Conservation (phyloP, 2,888 invertebrate genomes). For the Cynaeus angustus region DNA sequence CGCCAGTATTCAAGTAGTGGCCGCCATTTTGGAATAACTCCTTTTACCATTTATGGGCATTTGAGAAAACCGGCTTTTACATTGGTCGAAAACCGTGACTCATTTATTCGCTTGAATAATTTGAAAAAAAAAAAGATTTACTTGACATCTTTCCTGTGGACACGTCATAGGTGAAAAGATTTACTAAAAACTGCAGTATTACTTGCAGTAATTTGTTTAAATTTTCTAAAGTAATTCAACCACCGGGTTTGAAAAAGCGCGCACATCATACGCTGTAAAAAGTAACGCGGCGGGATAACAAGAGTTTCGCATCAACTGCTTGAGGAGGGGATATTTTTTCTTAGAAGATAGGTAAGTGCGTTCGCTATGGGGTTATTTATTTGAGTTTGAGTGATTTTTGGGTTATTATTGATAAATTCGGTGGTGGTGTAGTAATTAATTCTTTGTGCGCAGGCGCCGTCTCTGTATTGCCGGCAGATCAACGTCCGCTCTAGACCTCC, state of each 20-base stretch:
- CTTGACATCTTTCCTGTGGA: slow-evolving; percentile 8
- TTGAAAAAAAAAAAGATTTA: slow-evolving; percentile 22
- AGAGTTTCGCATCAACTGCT: neutral
- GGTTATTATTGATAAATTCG: slow-evolving; percentile 35
- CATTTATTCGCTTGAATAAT: slow-evolving; percentile 48
- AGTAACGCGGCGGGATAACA: slow-evolving; percentile 52
- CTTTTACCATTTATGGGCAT: slow-evolving; percentile 79
- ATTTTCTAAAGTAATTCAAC: slow-evolving; percentile 8
- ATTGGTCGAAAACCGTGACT: slow-evolving; percentile 73
- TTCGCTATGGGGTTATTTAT: neutral
- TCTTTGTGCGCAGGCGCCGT: slow-evolving; percentile 64
- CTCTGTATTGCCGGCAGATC: slow-evolving; percentile 67
- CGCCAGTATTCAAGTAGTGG: slow-evolving; percentile 67
- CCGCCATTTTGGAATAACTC: slow-evolving; percentile 70
- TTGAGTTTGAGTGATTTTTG: slow-evolving; percentile 5
- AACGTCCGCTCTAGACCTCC: slow-evolving; percentile 70
- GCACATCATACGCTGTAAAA: slow-evolving; percentile 58
- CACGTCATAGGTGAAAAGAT: slow-evolving; percentile 18
- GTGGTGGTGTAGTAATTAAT: slow-evolving; percentile 51
- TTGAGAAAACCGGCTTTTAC: slow-evolving; percentile 74
- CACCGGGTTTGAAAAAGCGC: slow-evolving; percentile 59
- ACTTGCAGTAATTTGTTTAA: slow-evolving; percentile 28
- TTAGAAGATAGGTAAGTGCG: slow-evolving; percentile 23
- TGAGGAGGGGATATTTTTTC: neutral
- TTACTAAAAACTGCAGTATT: neutral